These are phyloP conservation scores for Sphenodon punctatus DNA, from an alignment of 2,797 vertebrate genomes.

Conservation along the genomic window DNA sequence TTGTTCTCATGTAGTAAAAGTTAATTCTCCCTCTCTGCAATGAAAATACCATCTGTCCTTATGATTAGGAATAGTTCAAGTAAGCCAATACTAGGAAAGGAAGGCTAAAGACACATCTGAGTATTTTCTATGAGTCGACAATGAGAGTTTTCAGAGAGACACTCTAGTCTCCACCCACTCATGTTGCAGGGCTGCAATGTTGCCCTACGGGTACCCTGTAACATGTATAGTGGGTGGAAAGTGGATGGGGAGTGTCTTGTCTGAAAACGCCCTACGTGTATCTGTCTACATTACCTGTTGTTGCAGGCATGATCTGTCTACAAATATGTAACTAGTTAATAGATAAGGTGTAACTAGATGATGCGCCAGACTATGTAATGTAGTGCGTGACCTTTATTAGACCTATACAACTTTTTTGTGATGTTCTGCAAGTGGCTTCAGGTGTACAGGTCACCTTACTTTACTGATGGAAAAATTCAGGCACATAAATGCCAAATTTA, in stretches of 20 bases:
- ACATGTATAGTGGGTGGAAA: no score
- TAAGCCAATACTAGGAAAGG: background rate
- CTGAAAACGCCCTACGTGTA: no score
- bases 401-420: no score
- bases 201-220: no score
- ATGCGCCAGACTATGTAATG: no score
- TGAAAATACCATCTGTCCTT: background rate
- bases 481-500: background rate
- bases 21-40: background rate
- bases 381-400: no score
- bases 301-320: background rate
- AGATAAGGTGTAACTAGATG: background rate
- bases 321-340: background rate
- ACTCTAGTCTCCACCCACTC: no score
- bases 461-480: background rate
- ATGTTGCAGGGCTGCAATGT: no score
- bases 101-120: background rate
- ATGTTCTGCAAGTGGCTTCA: no score
- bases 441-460: no score
- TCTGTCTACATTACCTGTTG: background rate
- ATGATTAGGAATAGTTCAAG: slow-evolving; percentile 1
- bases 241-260: no score
- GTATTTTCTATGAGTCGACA: background rate
- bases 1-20: slow-evolving; percentile 24
- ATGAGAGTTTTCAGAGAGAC: no score